Conservation (phyloP, 2,113 vertebrate genomes). For the Callaeas wilsoni region DNA sequence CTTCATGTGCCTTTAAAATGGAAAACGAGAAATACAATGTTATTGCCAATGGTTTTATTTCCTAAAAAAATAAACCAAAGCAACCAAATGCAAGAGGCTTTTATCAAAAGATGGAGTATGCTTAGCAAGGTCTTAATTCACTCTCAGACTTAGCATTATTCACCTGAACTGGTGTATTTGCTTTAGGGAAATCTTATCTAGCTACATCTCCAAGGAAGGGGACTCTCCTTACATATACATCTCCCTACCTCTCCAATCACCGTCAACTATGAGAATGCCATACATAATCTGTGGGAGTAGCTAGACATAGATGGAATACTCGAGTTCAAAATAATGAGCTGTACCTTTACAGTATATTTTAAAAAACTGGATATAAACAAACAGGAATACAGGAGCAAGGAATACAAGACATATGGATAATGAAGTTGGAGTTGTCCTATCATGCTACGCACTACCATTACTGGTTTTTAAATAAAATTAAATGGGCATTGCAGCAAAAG, state of each 20-base stretch:
- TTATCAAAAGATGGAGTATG: background rate
- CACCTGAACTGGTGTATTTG: background rate
- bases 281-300: background rate
- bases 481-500: background rate
- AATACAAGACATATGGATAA: background rate
- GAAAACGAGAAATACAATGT: background rate
- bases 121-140: background rate
- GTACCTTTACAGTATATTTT: background rate
- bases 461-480: background rate
- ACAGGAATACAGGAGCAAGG: background rate
- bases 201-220: background rate
- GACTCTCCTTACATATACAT: background rate
- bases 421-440: background rate
- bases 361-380: background rate
- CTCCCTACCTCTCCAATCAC: background rate
- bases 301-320: background rate
- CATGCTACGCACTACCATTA: background rate
- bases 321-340: background rate
- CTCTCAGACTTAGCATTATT: background rate
- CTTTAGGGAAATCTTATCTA: background rate
- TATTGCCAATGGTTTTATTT: background rate
- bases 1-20: conserved; percentile 86
- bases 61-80: background rate
- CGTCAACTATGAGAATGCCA: background rate
- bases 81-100: background rate